These are phyloP conservation scores for Cliona cf. orientalis DNA, from an alignment of 37 sponge, comb jelly and placozoan species.

Conservation along the genomic window DNA sequence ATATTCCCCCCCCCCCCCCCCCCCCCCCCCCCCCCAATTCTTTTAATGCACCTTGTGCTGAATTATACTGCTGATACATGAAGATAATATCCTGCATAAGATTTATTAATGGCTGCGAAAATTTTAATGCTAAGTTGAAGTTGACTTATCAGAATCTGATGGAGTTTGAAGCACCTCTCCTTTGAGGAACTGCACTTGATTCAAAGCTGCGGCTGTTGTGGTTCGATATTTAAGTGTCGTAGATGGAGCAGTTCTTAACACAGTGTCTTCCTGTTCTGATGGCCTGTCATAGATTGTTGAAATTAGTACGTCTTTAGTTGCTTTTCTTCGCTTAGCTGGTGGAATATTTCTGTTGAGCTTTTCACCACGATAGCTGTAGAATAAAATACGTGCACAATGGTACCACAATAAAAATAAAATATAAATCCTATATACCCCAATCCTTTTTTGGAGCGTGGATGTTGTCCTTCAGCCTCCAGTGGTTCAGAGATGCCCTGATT, in stretches of 20 bases:
- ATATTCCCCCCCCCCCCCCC: too few species aligned
- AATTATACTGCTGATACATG: too few species aligned
- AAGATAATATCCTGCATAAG: too few species aligned
- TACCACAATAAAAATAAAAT: background rate
- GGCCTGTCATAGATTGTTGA: constrained; percentile 76
- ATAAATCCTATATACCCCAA: constrained; percentile 73
- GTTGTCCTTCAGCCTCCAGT: constrained; percentile 80
- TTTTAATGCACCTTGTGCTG: too few species aligned
- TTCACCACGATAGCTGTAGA: constrained; percentile 78
- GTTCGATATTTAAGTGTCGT: constrained; percentile 63
- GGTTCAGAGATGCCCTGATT: constrained; percentile 68
- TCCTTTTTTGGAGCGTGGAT: constrained; percentile 76
- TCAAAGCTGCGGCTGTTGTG: background rate
- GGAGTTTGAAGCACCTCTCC: too few species aligned
- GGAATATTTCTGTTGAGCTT: constrained; percentile 30
- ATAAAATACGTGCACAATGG: background rate
- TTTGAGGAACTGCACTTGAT: too few species aligned
- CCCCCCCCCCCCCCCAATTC: too few species aligned
- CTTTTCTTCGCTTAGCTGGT: constrained; percentile 27
- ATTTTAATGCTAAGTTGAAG: too few species aligned
- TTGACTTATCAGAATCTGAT: too few species aligned
- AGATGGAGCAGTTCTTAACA: constrained; percentile 49
- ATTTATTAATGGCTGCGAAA: too few species aligned
- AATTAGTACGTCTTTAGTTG: constrained; percentile 61
- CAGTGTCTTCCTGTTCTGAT: constrained; percentile 50